These are phyloP conservation scores for Hyles vespertilio DNA, from an alignment of 1,140 invertebrate species.

Conservation along the genomic window DNA sequence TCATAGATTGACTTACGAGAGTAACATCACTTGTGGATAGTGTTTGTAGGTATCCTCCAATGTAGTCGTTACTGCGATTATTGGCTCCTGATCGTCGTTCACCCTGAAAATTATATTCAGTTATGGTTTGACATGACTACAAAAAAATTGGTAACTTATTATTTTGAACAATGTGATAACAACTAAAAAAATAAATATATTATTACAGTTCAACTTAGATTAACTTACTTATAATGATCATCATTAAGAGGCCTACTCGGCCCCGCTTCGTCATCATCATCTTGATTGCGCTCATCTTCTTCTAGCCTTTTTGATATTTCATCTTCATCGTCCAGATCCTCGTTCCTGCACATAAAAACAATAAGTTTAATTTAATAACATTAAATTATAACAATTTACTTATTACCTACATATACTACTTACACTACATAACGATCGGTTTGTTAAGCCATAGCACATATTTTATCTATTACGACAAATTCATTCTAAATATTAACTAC, in stretches of 20 bases:
- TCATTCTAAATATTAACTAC: neutral
- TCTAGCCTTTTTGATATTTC: neutral
- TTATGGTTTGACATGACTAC: too few relatives aligned
- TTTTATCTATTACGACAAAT: neutral
- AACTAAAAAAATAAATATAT: neutral
- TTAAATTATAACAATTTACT: too few relatives aligned
- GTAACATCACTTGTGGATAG: conserved; percentile 75
- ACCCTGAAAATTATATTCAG: conserved; percentile 33
- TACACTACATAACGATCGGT: too few relatives aligned
- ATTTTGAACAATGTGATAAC: neutral
- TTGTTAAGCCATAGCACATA: too few relatives aligned
- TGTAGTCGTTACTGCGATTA: conserved; percentile 59
- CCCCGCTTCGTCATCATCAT: conserved; percentile 24
- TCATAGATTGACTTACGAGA: conserved; percentile 77
- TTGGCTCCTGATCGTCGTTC: conserved; percentile 62
- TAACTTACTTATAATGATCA: conserved; percentile 55
- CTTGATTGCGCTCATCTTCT: conserved; percentile 5
- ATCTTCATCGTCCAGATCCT: conserved; percentile 1
- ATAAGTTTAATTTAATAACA: too few relatives aligned
- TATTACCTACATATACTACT: too few relatives aligned
- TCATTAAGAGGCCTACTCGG: conserved; percentile 50
- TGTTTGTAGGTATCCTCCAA: conserved; percentile 66
- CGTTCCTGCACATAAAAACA: conserved; percentile 2
- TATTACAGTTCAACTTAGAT: neutral
- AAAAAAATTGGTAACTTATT: conserved; percentile 1